phyloP scores from a whole-genome alignment of 2,113 vertebrate species.

The Podarcis cretensis region DNA sequence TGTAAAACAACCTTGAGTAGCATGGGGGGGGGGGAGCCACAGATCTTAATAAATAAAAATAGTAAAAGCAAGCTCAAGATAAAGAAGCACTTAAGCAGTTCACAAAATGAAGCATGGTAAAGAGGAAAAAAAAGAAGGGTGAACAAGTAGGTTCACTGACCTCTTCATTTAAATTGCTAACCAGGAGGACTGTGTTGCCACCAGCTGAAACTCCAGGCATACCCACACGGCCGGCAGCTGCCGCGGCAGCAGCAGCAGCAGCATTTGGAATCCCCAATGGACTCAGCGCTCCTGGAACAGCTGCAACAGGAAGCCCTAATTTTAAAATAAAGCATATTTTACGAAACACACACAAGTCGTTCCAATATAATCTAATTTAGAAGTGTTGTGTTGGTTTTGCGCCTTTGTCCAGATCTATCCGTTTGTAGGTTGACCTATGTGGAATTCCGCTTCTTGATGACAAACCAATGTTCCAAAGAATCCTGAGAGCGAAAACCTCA shows the following conservation, averaged over 20 bases:
- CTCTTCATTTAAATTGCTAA: slow-evolving; percentile 99
- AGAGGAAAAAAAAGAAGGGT: not conserved
- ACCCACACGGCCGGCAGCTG: slow-evolving; percentile 94
- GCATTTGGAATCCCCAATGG: slow-evolving; percentile 89
- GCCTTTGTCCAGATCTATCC: not conserved
- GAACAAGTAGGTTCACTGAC: slow-evolving; percentile 81
- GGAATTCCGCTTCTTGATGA: not conserved
- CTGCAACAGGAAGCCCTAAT: slow-evolving; percentile 86
- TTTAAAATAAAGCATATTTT: slow-evolving; percentile 88
- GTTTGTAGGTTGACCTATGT: not conserved
- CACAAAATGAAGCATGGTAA: slow-evolving; percentile 70
- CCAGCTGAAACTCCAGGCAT: slow-evolving; percentile 89
- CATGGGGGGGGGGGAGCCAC: slow-evolving; percentile 47
- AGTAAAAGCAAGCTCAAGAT: slow-evolving; percentile 66
- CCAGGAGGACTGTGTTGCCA: slow-evolving; percentile 92
- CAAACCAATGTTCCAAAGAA: not conserved
- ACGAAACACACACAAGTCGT: slow-evolving; percentile 83
- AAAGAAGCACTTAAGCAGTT: slow-evolving; percentile 68
- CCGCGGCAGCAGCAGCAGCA: slow-evolving; percentile 90
- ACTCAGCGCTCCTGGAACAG: slow-evolving; percentile 93
- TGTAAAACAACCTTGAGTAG: slow-evolving; percentile 63
- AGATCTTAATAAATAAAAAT: slow-evolving; percentile 60
- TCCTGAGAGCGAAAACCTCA: slow-evolving; percentile 1
- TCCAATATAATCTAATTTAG: slow-evolving; percentile 59
- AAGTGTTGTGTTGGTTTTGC: slow-evolving; percentile 39